Percentiles rank a stretch among this genome's conserved stretches.
phyloP scores from a whole-genome alignment of 2,888 invertebrate species.

The Nephrocerus scutellatus region DNA sequence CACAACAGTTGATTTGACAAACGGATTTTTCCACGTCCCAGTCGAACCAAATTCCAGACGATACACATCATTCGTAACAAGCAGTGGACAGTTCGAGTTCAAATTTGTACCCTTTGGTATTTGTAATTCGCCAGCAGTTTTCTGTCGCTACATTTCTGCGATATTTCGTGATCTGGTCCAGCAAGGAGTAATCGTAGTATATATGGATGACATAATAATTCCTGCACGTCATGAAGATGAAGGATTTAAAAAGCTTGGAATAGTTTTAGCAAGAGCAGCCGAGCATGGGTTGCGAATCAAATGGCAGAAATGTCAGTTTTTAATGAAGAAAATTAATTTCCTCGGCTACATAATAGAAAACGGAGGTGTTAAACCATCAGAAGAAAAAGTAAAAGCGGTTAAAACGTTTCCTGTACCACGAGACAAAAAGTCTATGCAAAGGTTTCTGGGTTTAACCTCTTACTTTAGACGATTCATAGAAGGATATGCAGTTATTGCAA shows the following conservation, averaged over 20 bases:
- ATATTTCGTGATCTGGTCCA: conserved; percentile 25
- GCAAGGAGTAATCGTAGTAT: conserved; percentile 1
- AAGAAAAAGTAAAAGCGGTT: conserved; percentile 8
- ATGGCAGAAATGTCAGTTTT: conserved; percentile 3
- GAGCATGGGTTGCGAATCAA: not conserved
- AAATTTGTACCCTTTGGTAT: conserved; percentile 6
- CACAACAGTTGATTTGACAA: conserved; percentile 7
- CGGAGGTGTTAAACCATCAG: conserved; percentile 5
- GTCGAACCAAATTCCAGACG: conserved; percentile 1
- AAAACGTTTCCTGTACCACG: conserved; percentile 9
- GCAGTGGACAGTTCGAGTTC: conserved; percentile 8
- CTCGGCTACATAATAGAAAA: conserved; percentile 12
- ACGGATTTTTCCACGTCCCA: conserved; percentile 9
- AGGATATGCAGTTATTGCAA: conserved; percentile 27
- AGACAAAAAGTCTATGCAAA: conserved; percentile 6
- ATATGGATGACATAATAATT: conserved; percentile 6
- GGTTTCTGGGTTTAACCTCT: conserved; percentile 7
- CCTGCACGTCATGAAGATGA: conserved; percentile 4
- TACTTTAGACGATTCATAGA: conserved; percentile 11
- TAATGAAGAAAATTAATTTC: conserved; percentile 3
- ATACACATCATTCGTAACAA: conserved; percentile 5
- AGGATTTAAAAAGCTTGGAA: conserved; percentile 2
- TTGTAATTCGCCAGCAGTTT: conserved; percentile 9
- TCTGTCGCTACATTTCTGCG: not conserved
- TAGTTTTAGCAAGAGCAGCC: not conserved